Evolutionary conservation across 2,797 vertebrate species (phyloP), one percentile per base, ranked within the genome.

Genomic region (Loris lydekkerianus): DNA sequence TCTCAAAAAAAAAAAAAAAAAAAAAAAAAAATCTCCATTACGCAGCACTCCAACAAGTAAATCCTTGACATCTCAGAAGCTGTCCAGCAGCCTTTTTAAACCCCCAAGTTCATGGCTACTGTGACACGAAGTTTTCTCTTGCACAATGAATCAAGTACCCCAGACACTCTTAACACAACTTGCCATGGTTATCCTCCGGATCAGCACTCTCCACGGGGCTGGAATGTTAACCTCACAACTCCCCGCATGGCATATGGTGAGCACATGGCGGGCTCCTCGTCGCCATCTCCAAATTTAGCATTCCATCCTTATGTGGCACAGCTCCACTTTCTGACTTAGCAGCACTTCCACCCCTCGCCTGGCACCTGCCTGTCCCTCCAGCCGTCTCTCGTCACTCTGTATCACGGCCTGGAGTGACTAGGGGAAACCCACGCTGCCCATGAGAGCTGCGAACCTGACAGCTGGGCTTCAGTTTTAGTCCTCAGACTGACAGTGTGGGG

Each of bases 401-500:
- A 7, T 15, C 70, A 40, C 1, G 2, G 78, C 4, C 13, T 3
- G 14, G 34, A 60, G 25, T 18, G 58, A 63, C 63, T 37, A 2
- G 0, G 46, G 20, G 20, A 80, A 27, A n/a, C 40, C 46, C 7
- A 6, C 18, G 3, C 3, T 0, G 31, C 58, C 40, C 23, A 4
- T 27, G 34, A 73, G 34, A 18, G 9, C 46, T 18, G 56, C 2
- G 56, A 25, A 21, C 0, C 23, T 58, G 78, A n/a, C 13, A 40
- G 49, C 29, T 43, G 61, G 46, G 17, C 67, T 46, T 4, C 1
- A 3, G 83, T 18, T 46, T 67, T 18, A 63, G 67, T 34, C 49
- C 58, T 80, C 58, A 29, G 40, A 11, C 58, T 29, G 69, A 86
- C 31, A 49, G 73, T 7, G 3, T 13, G 37, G 3, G n/a, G 61